Evolutionary conservation across 2,797 vertebrate species (phyloP).

Genomic region (Nasua narica): DNA sequence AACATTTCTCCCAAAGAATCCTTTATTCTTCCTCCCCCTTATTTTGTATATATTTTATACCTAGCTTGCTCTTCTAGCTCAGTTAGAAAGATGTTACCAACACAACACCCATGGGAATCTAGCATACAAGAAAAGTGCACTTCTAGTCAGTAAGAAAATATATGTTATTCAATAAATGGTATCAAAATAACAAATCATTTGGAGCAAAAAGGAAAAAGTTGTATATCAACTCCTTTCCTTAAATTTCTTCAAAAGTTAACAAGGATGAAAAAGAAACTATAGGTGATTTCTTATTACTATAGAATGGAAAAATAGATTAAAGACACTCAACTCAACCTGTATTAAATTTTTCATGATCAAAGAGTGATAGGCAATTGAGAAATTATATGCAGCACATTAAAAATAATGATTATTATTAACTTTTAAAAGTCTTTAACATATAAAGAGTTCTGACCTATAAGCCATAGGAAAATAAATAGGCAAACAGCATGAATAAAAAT

Average conservation of each 20-base stretch:
- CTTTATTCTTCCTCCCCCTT: not conserved
- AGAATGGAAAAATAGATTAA: not conserved
- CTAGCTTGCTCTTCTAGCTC: not conserved
- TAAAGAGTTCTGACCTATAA: not conserved
- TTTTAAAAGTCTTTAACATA: not conserved
- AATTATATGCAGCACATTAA: not conserved
- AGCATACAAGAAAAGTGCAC: not conserved
- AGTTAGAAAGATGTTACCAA: not conserved
- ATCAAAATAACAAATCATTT: not conserved
- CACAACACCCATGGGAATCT: not conserved
- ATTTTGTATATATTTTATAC: not conserved
- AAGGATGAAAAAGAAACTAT: not conserved
- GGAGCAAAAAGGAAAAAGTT: not conserved
- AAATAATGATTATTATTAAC: not conserved
- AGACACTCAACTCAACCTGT: not conserved
- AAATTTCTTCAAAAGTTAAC: conserved; percentile 9
- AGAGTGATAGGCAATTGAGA: not conserved
- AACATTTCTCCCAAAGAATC: not conserved
- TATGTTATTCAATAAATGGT: not conserved
- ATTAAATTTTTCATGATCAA: not conserved
- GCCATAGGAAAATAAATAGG: not conserved
- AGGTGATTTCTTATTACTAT: not conserved
- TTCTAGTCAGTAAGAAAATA: not conserved
- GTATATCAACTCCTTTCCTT: not conserved
- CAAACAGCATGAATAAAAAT: not conserved